Base-by-base conservation (phyloP, 2,888 invertebrate genomes). In the Exephanes ischioxanthus region DNA sequence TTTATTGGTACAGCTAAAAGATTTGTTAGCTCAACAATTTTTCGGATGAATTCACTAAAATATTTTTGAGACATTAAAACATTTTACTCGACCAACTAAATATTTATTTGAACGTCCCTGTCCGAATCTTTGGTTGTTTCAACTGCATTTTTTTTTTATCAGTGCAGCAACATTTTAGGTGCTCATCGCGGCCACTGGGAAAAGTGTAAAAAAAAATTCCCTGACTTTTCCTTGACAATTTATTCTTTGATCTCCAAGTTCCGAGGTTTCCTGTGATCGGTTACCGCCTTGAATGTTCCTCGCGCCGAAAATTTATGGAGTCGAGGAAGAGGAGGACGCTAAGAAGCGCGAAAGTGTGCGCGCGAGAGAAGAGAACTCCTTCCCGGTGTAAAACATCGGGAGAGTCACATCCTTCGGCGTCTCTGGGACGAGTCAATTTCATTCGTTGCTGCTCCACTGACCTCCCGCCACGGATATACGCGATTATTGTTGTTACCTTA, bases 361-460 rank as follows among this genome's bases (percentile, higher is more conserved):
- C 3, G 11, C 33, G 45, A 61, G 37, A 45, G 33, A 68, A 19
- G 16, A 66, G 71, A 84, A 84, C 63, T 76, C 48, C 67, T 61
- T 48, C 22, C 37, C n/a, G 9, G 22, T 16, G 14, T 72, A 66
- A 76, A 76, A 71, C 63, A 58, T 33, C 61, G 63, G 55, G 80
- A 76, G 78, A 85, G 70, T 85, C 78, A 75, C 63, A 37, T 61
- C 45, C 48, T 26, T 41, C 22, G 58, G 72, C 51, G 55, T 41
- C 30, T 70, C 70, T 71, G 75, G 76, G 83, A 82, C 81, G 84
- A 86, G 81, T 86, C 84, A 84, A 86, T 86, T 84, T 86, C 78
- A 84, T 86, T 84, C 78, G 81, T 75, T 37, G 75, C 75, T 84
- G 86, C 84, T 86, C 86, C 86, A 86, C 86, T 86, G 86, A 86